Percentiles rank a stretch among this genome's conserved stretches.
Conservation (phyloP, 2,797 vertebrate genomes). For the Helarctos malayanus region DNA sequence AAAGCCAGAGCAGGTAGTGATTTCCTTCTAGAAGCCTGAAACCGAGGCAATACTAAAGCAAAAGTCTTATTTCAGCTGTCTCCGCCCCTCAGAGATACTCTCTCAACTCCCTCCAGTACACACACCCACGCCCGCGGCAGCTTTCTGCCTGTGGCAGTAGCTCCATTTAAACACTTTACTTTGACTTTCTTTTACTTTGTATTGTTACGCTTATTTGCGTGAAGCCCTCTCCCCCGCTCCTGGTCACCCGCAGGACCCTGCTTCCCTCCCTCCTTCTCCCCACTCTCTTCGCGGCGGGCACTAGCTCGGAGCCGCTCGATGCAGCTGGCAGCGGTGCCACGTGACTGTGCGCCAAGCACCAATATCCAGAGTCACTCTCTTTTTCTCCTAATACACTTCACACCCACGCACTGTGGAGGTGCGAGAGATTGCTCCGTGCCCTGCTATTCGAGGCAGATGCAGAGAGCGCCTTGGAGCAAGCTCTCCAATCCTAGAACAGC, state of each 20-base stretch:
- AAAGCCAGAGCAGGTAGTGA: neutral
- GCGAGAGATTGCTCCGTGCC: slow-evolving; percentile 67
- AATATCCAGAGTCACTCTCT: slow-evolving; percentile 42
- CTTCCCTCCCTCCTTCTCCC: neutral
- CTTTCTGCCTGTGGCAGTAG: neutral
- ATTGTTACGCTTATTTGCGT: neutral
- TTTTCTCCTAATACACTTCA: slow-evolving; percentile 68
- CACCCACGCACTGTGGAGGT: slow-evolving; percentile 71
- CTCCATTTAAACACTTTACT: neutral
- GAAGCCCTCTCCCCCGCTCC: neutral
- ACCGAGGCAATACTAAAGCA: neutral
- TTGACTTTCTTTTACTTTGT: slow-evolving; percentile 45
- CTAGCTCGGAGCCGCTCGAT: neutral
- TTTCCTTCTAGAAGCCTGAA: slow-evolving; percentile 30
- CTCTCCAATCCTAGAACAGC: slow-evolving; percentile 56
- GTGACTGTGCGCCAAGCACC: slow-evolving; percentile 72
- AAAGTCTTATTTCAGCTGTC: neutral
- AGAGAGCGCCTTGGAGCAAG: slow-evolving; percentile 43
- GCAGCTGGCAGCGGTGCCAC: slow-evolving; percentile 63
- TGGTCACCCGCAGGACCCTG: neutral
- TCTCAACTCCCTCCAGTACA: neutral
- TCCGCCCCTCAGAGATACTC: neutral
- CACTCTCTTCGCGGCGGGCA: neutral
- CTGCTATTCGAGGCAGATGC: slow-evolving; percentile 66
- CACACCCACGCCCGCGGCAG: neutral